A percentile compares a stretch with the other conserved stretches of the same genome.
phyloP scores from a whole-genome alignment of 2,888 invertebrate species.

The Watsonalla binaria region DNA sequence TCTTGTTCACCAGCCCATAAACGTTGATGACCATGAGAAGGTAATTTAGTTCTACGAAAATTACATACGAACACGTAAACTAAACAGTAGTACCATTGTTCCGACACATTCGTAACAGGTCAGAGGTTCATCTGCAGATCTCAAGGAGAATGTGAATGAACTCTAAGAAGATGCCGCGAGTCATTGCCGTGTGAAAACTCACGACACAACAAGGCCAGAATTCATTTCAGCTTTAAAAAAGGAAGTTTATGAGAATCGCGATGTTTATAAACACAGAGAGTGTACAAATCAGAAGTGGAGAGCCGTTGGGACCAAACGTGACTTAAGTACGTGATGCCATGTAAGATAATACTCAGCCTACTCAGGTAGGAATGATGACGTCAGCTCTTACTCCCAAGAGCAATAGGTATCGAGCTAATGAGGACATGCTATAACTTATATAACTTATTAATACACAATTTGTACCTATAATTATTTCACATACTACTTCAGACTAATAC shows the following conservation, averaged over 20 bases:
- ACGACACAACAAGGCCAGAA: conserved; percentile 21
- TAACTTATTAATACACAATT: conserved; percentile 1
- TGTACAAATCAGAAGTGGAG: neutral
- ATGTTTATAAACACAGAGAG: neutral
- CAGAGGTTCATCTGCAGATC: conserved; percentile 22
- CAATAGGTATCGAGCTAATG: conserved; percentile 33
- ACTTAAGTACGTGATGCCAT: conserved; percentile 29
- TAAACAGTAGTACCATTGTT: conserved; percentile 1
- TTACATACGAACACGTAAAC: neutral
- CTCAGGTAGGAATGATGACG: conserved; percentile 10
- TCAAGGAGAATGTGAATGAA: conserved; percentile 38
- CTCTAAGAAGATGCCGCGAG: conserved; percentile 19
- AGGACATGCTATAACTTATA: conserved; percentile 17
- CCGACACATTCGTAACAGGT: conserved; percentile 17
- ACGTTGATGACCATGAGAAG: conserved; percentile 1
- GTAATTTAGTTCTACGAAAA: neutral
- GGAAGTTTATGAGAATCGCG: neutral
- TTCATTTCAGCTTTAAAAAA: neutral
- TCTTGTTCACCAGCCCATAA: neutral
- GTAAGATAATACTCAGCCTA: conserved; percentile 12
- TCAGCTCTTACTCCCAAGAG: conserved; percentile 22
- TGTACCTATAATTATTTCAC: too few species aligned
- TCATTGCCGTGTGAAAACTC: conserved; percentile 35
- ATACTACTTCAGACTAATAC: too few species aligned
- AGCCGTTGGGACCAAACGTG: neutral